phyloP scores from a whole-genome alignment of 2,888 invertebrate genomes.

The Adineta ricciae region DNA sequence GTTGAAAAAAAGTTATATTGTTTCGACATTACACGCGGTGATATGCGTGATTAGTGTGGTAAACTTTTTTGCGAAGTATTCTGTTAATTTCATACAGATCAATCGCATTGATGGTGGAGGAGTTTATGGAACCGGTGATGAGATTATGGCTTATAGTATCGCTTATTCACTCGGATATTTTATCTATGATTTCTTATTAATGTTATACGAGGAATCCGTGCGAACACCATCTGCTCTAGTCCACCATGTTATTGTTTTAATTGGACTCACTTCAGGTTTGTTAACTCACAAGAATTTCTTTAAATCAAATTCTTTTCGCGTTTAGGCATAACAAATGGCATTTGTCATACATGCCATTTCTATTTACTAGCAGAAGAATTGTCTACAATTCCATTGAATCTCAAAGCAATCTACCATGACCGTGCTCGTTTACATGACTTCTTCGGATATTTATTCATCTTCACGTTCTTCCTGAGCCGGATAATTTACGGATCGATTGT shows the following conservation, averaged over 20 bases:
- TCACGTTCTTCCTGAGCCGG: not conserved
- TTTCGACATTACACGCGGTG: not conserved
- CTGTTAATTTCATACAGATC: not conserved
- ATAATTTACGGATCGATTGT: not conserved
- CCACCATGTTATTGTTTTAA: not conserved
- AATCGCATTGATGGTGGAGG: not conserved
- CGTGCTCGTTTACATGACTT: not conserved
- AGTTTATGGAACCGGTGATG: not conserved
- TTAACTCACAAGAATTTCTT: not conserved
- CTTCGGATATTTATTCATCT: not conserved
- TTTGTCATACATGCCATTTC: not conserved
- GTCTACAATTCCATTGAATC: not conserved
- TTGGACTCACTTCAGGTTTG: not conserved
- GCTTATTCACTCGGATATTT: not conserved
- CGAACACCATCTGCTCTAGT: not conserved
- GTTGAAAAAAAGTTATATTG: not conserved
- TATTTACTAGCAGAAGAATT: not conserved
- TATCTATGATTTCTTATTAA: not conserved
- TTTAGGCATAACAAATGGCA: not conserved
- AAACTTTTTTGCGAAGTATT: not conserved
- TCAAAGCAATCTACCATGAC: not conserved
- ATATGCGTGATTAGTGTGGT: not conserved
- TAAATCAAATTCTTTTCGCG: not conserved
- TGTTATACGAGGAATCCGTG: not conserved
- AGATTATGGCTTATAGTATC: not conserved